phyloP scores from a whole-genome alignment of 2,113 vertebrate genomes.

The Rhodinocichla rosea region DNA sequence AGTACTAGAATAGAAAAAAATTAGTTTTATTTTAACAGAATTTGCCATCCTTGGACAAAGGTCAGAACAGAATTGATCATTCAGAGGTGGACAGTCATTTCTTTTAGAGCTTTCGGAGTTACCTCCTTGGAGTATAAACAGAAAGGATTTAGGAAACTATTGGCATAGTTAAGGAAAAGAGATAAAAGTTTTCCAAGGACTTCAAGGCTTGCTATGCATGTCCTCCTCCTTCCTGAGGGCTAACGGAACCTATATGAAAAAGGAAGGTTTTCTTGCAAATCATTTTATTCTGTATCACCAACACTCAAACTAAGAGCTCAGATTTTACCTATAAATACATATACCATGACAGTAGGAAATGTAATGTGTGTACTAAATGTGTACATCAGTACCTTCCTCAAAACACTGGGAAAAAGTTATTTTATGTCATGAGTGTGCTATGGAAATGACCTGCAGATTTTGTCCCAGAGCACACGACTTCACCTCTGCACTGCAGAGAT shows the following conservation, averaged over 20 bases:
- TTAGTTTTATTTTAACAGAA: neutral
- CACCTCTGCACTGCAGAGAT: neutral
- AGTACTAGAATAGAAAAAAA: neutral
- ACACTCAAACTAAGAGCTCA: neutral
- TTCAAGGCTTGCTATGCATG: neutral
- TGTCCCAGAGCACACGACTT: neutral
- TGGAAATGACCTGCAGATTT: neutral
- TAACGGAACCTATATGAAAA: neutral
- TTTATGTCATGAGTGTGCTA: neutral
- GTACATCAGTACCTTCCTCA: neutral
- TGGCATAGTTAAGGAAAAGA: neutral
- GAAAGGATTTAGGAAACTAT: neutral
- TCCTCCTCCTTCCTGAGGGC: neutral
- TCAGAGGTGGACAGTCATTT: neutral
- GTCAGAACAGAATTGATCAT: neutral
- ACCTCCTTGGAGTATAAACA: neutral
- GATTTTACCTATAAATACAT: neutral
- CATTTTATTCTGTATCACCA: neutral
- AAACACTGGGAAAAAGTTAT: neutral
- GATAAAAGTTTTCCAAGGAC: neutral
- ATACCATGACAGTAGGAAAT: neutral
- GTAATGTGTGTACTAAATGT: rapidly evolving
- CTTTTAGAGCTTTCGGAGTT: neutral
- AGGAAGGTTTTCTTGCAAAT: neutral
- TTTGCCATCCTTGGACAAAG: neutral